A percentile compares a stretch with the other conserved stretches of the same genome.
Evolutionary conservation across 2,113 vertebrate genomes (phyloP).

Genomic region (Oreotrochilus melanogaster): DNA sequence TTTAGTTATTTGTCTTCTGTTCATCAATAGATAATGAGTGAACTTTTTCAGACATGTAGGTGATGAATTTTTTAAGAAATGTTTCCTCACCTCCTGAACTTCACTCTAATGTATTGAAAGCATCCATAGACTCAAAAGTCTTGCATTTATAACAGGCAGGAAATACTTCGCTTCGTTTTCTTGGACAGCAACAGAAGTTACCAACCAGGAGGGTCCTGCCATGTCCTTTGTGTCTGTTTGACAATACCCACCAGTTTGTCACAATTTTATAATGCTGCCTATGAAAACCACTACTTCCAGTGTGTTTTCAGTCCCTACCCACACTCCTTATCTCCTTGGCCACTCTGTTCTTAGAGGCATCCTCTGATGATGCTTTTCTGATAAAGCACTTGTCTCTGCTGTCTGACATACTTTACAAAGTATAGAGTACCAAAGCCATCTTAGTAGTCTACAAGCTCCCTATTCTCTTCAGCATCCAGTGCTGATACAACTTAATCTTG

Average conservation of each 20-base stretch:
- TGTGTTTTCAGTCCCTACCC: background rate
- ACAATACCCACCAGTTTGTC: background rate
- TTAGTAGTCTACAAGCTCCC: background rate
- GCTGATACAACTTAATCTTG: background rate
- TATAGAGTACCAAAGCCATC: background rate
- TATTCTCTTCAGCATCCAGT: background rate
- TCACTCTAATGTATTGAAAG: background rate
- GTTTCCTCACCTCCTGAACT: background rate
- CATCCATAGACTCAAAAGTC: background rate
- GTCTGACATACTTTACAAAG: background rate
- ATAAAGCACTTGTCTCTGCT: background rate
- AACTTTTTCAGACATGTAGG: background rate
- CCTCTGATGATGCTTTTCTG: background rate
- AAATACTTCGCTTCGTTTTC: background rate
- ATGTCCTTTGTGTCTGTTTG: background rate
- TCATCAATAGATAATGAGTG: background rate
- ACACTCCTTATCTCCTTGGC: background rate
- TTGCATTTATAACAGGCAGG: background rate
- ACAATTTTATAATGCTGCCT: background rate
- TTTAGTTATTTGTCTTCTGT: background rate
- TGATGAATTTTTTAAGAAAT: background rate
- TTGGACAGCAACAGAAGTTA: background rate
- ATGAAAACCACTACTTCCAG: background rate
- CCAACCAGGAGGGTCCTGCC: background rate
- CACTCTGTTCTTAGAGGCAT: background rate